phyloP scores from a whole-genome alignment of 1,140 invertebrate species.

The Papilio machaon region DNA sequence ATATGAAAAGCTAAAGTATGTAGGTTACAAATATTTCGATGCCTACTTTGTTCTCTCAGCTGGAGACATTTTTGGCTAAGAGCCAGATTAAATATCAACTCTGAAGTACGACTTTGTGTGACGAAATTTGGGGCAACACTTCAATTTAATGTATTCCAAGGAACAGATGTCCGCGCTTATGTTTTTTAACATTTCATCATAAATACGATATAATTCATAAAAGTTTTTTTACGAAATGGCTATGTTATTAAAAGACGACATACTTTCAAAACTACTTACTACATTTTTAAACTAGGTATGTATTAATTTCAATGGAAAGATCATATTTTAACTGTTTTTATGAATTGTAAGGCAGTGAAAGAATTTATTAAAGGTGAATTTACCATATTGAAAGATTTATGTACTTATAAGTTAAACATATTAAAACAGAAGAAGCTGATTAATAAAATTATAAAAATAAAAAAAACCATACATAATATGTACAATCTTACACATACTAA shows the following conservation, averaged over 20 bases:
- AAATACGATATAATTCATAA: conserved; percentile 10
- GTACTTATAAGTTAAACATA: too few species aligned
- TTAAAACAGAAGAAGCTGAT: not conserved
- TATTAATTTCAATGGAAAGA: not conserved
- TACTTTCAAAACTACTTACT: not conserved
- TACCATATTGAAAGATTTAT: too few species aligned
- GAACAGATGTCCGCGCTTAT: conserved; percentile 31
- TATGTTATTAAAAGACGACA: not conserved
- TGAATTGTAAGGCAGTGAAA: not conserved
- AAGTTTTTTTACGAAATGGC: not conserved
- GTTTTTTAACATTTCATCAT: conserved; percentile 15
- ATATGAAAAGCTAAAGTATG: conserved; percentile 25
- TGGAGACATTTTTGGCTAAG: conserved; percentile 32
- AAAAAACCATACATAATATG: not conserved
- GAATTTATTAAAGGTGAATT: not conserved
- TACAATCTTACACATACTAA: too few species aligned
- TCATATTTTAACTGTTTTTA: not conserved
- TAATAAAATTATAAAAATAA: not conserved
- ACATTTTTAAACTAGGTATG: not conserved
- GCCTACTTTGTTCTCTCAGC: conserved; percentile 35
- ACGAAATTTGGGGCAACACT: conserved; percentile 38
- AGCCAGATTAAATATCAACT: conserved; percentile 39
- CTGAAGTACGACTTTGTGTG: conserved; percentile 33
- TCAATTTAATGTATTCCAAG: conserved; percentile 37
- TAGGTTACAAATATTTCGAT: conserved; percentile 38